Evolutionary conservation across 2,888 invertebrate genomes (phyloP), one percentile per base, ranked within the genome.

Genomic region (Troides helena): DNA sequence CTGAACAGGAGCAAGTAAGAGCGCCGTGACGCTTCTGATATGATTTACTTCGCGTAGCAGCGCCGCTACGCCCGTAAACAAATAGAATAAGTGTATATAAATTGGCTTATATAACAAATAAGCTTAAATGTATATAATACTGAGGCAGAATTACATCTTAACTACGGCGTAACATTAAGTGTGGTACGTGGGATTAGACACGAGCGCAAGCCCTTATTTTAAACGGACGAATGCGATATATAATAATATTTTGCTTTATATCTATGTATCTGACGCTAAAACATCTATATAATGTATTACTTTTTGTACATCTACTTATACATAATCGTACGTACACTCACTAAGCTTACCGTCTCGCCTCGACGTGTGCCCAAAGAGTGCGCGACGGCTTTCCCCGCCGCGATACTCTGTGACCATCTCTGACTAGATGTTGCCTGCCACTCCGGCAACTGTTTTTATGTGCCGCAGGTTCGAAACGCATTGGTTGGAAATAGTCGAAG

Each of bases 251-350:
- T 92, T 91, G 91, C 90, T 89, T 92, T 92, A 92, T 89, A 92
- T 87, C 91, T 92, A 92, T 91, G 89, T 92, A 92, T 92, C 89
- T 92, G 92, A 92, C 92, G 89, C 92, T 92, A 92, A 88, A 92
- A 92, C 92, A 92, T 92, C 92, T 92, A 92, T 92, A 92, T 91
- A 91, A 91, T 91, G 92, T 91, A 90, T 92, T 92, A 92, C 88
- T 91, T 92, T 89, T 92, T 92, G 92, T 92, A 92, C 92, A 92
- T 92, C 92, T 92, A 92, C 92, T 92, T 92, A 92, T 88, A 89
- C 86, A 85, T 92, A 90, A 89, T 86, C 90, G 85, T 92, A 92
- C 90, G 89, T 90, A 91, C 92, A 92, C 86, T 86, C 88, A 92
- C 89, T 92, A 92, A 92, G 92, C 92, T 89, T 89, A 81, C 84